These are phyloP conservation scores for Xenus cinereus DNA, from an alignment of 2,113 vertebrate genomes.

Conservation along the genomic window DNA sequence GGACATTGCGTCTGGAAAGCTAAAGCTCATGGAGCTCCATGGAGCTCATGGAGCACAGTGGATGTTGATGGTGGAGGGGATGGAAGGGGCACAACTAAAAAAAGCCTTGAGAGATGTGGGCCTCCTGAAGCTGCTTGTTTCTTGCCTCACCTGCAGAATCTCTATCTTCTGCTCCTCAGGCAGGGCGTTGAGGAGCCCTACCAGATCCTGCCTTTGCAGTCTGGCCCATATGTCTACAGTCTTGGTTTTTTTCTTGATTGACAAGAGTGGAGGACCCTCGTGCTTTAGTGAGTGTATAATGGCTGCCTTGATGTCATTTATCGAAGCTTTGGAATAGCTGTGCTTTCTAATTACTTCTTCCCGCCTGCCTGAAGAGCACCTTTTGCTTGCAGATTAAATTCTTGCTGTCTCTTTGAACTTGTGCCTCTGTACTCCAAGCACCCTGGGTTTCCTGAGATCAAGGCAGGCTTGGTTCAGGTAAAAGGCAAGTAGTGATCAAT, in stretches of 20 bases:
- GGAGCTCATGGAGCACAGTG: background rate
- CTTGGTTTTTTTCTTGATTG: background rate
- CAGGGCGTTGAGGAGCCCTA: background rate
- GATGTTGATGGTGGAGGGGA: background rate
- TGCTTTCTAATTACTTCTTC: slow-evolving; percentile 54
- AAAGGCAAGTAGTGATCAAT: slow-evolving; percentile 8
- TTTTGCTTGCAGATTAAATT: slow-evolving; percentile 60
- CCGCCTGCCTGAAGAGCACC: slow-evolving; percentile 15
- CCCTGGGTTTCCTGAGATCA: slow-evolving; percentile 33
- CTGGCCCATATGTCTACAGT: background rate
- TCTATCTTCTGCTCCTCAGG: background rate
- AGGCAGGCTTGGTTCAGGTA: slow-evolving; percentile 15
- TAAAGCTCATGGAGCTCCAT: background rate
- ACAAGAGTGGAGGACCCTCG: background rate
- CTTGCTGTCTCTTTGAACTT: slow-evolving; percentile 57
- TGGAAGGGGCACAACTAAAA: background rate
- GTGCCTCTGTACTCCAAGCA: slow-evolving; percentile 14
- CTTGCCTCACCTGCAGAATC: background rate
- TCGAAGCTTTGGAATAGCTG: slow-evolving; percentile 19
- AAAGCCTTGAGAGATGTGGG: background rate
- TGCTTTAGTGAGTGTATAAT: slow-evolving; percentile 24
- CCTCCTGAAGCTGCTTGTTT: background rate
- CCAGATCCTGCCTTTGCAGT: slow-evolving; percentile 1
- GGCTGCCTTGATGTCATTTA: slow-evolving; percentile 28
- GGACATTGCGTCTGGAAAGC: background rate